Conservation (phyloP, 2,888 invertebrate genomes). For the Athalia cordata region DNA sequence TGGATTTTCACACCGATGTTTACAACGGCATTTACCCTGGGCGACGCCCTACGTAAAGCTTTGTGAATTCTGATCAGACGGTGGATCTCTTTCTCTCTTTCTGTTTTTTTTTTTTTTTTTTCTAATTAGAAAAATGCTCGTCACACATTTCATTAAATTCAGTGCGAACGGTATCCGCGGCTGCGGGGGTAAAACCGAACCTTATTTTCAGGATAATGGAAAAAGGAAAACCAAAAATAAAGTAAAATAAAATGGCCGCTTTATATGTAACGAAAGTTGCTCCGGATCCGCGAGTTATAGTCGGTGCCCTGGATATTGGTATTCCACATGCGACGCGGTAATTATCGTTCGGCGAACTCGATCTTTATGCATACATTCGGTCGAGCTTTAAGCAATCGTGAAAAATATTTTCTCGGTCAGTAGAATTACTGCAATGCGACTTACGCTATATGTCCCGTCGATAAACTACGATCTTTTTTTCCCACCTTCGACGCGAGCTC, state of each 20-base stretch:
- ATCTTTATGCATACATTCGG: too few relatives aligned
- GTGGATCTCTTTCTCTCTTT: neutral
- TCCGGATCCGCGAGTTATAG: neutral
- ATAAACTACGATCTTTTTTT: too few relatives aligned
- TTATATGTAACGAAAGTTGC: neutral
- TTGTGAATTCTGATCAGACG: neutral
- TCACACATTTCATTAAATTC: too few relatives aligned
- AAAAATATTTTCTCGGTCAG: neutral
- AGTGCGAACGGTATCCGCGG: too few relatives aligned
- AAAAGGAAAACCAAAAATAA: too few relatives aligned
- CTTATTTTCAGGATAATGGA: too few relatives aligned
- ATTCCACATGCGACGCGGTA: constrained; percentile 8
- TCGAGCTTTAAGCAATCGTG: neutral
- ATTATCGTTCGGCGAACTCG: neutral
- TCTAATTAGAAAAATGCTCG: too few relatives aligned
- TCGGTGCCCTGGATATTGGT: constrained; percentile 1
- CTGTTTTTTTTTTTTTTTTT: too few relatives aligned
- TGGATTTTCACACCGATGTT: neutral
- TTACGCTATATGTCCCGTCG: neutral
- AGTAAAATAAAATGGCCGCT: too few relatives aligned
- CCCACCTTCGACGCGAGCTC: too few relatives aligned
- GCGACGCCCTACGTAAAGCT: neutral
- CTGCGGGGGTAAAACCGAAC: too few relatives aligned
- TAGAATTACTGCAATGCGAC: neutral
- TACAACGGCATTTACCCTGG: constrained; percentile 15